Conservation (phyloP, 1,140 invertebrate species). For the Pogonomyrmex barbatus region DNA sequence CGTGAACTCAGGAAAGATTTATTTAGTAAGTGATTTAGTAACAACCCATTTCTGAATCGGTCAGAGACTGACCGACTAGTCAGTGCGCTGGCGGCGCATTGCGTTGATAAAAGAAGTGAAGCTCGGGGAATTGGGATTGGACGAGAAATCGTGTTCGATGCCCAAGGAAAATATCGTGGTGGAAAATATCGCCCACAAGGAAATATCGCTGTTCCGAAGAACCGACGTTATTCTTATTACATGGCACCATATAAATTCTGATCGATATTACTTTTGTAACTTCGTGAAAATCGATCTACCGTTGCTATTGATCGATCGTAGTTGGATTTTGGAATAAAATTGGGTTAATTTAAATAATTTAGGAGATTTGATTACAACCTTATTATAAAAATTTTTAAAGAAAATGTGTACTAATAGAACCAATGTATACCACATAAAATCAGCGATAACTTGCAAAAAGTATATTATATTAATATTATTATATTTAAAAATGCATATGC, state of each 20-base stretch:
- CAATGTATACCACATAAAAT: neutral
- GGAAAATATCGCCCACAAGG: conserved; percentile 44
- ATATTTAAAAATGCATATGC: neutral
- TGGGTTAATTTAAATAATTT: conserved; percentile 15
- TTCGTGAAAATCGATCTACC: neutral
- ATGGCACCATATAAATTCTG: conserved; percentile 51
- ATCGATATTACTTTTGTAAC: conserved; percentile 58
- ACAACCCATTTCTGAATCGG: conserved; percentile 39
- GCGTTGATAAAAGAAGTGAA: conserved; percentile 54
- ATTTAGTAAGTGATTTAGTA: conserved; percentile 62
- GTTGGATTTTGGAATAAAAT: conserved; percentile 17
- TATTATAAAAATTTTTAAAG: neutral
- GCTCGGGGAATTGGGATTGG: conserved; percentile 52
- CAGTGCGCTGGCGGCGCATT: conserved; percentile 20
- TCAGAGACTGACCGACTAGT: conserved; percentile 44
- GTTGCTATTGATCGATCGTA: conserved; percentile 18
- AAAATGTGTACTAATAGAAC: neutral
- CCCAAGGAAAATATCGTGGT: conserved; percentile 53
- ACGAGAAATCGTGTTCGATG: conserved; percentile 40
- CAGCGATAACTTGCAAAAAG: too few relatives aligned
- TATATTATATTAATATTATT: conserved; percentile 6
- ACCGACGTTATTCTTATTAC: conserved; percentile 59
- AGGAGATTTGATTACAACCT: neutral
- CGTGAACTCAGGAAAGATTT: conserved; percentile 52
- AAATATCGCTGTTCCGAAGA: conserved; percentile 64